Conservation (phyloP, 2,113 vertebrate genomes). For the Albula goreensis region DNA sequence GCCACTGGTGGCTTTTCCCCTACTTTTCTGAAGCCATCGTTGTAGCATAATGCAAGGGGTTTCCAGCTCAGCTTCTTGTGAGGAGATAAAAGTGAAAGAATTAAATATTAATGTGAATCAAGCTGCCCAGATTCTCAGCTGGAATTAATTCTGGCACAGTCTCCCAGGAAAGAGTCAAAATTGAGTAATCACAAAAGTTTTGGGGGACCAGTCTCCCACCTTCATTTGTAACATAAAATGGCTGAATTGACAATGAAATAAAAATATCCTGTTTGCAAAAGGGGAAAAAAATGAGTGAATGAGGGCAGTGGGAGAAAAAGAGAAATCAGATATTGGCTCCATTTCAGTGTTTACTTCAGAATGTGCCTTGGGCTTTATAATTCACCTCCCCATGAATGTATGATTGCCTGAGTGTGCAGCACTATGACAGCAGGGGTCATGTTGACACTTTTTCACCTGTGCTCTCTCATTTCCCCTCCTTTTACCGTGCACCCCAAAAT, state of each 20-base stretch:
- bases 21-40: constrained; percentile 27
- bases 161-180: constrained; percentile 16
- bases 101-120: constrained; percentile 53
- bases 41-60: constrained; percentile 31
- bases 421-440: not conserved
- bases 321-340: not conserved
- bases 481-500: constrained; percentile 56
- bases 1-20: not conserved
- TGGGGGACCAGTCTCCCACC: constrained; percentile 20
- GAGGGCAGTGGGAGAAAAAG: not conserved
- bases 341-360: constrained; percentile 20
- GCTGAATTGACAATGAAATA: constrained; percentile 32
- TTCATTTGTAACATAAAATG: constrained; percentile 35
- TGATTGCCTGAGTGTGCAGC: not conserved
- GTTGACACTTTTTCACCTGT: constrained; percentile 45
- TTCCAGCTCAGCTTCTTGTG: constrained; percentile 25
- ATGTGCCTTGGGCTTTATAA: not conserved
- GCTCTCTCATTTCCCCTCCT: constrained; percentile 35
- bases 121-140: constrained; percentile 26
- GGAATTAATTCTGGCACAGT: constrained; percentile 41
- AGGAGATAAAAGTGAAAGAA: constrained; percentile 44
- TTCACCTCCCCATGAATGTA: not conserved
- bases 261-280: not conserved
- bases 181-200: constrained; percentile 25
- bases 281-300: not conserved